A percentile compares a stretch with the other conserved stretches of the same genome.
These are phyloP conservation scores for Opisthocomus hoazin DNA, from an alignment of 2,113 vertebrate genomes.

Conservation along the genomic window DNA sequence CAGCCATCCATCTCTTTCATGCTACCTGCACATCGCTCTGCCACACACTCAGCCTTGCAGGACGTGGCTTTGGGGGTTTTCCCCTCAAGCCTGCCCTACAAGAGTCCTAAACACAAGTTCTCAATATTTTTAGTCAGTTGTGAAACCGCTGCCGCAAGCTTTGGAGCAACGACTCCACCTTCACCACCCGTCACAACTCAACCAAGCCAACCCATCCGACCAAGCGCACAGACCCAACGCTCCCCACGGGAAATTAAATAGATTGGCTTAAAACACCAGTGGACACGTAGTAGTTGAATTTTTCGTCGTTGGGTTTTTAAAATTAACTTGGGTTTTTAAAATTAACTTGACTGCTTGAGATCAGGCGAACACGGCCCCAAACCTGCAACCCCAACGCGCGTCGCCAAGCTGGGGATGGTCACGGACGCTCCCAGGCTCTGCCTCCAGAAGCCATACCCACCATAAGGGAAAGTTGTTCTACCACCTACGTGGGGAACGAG, in stretches of 20 bases:
- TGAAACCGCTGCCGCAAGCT: too few species aligned
- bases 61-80: neutral
- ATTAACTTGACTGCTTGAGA: neutral
- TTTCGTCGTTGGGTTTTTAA: neutral
- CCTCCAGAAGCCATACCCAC: neutral
- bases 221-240: rapidly evolving
- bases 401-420: neutral
- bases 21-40: rapidly evolving
- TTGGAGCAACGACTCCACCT: neutral
- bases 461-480: rapidly evolving
- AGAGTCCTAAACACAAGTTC: neutral
- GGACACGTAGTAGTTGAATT: rapidly evolving
- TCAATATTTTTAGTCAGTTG: neutral
- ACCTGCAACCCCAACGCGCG: neutral
- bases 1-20: neutral
- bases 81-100: neutral
- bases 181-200: neutral
- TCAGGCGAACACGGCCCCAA: rapidly evolving
- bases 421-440: neutral
- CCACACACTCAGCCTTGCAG: neutral
- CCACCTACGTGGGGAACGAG: neutral
- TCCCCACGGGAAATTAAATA: neutral
- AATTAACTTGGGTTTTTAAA: neutral
- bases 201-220: rapidly evolving
- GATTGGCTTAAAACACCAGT: too few species aligned